Base-by-base conservation (phyloP, 2,113 vertebrate genomes). In the Rana temporaria region DNA sequence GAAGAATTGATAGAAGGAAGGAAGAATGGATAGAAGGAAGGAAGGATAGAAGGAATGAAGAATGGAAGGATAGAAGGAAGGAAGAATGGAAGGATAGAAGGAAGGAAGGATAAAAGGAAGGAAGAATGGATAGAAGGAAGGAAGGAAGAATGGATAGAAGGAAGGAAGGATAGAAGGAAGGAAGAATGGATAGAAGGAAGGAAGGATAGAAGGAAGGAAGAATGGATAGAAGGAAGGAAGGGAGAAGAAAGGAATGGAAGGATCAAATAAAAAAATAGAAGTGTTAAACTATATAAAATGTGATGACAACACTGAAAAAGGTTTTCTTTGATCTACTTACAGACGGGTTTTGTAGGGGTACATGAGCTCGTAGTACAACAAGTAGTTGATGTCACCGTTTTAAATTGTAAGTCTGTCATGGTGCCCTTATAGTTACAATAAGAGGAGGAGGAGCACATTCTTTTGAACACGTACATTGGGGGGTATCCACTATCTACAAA, bases 361-460 rank as follows among this genome's bases (percentile, higher is more conserved):
- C 66, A 69, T 3, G 16, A 19, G 66, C 6, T 69, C 4, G 1
- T 1, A 1, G 8, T 5, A 5, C 66, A 69, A 24, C 66, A 69
- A n/a, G 18, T 42, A 12, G 66, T 69, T 12, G 38, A 4, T 38
- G 1, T 4, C 18, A 48, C 0, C 4, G 66, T 69, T 15, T 16
- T n/a, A n/a, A 69, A 69, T 17, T 42, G 9, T 38, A 69, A 38
- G 14, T 69, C 66, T 11, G 66, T 69, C 66, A 69, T 69, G 20
- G 66, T 48, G 11, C 4, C 15, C 34, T 20, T 4, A 6, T 1
- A 5, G 12, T 1, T 20, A 2, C 66, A 69, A 2, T 48, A 11
- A 11, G 34, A 14, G 8, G 5, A 0, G 4, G 16, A 1, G n/a
- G 34, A 26, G 11, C 66, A 69, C 66, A 22, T 14, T 22, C 34